phyloP scores from a whole-genome alignment of 1,140 invertebrate genomes.

The Notospermus geniculatus region DNA sequence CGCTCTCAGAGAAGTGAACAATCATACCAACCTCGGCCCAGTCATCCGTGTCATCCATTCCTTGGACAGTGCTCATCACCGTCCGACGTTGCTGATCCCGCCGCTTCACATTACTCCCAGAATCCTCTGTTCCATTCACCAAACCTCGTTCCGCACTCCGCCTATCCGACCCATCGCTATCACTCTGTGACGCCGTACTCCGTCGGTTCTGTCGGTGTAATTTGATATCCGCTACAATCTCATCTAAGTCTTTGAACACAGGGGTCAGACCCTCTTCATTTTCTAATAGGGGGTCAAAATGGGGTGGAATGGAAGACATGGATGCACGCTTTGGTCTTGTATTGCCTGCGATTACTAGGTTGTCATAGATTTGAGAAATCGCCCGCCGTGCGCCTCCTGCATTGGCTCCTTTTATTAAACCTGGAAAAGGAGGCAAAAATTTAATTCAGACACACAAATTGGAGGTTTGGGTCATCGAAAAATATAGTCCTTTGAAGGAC shows the following conservation, averaged over 20 bases:
- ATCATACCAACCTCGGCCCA: conserved; percentile 70
- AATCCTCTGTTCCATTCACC: conserved; percentile 4
- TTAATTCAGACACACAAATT: too few species aligned
- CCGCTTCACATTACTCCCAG: neutral
- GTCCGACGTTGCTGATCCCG: conserved; percentile 9
- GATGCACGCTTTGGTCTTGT: conserved; percentile 5
- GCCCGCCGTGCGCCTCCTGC: conserved; percentile 32
- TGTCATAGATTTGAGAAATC: conserved; percentile 41
- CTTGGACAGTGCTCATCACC: neutral
- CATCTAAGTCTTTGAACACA: conserved; percentile 11
- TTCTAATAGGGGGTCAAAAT: conserved; percentile 35
- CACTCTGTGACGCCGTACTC: too few species aligned
- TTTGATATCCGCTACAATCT: conserved; percentile 6
- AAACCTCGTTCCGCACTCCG: neutral
- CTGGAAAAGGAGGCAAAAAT: conserved; percentile 25
- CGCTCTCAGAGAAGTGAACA: too few species aligned
- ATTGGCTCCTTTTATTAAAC: conserved; percentile 40
- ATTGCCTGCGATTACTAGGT: conserved; percentile 25
- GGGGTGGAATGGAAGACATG: conserved; percentile 17
- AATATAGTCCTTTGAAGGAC: too few species aligned
- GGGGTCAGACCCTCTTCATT: conserved; percentile 28
- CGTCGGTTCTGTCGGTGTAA: too few species aligned
- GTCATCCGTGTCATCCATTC: conserved; percentile 84
- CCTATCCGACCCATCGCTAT: too few species aligned
- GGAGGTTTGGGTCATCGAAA: too few species aligned